phyloP scores from a whole-genome alignment of 2,888 invertebrate genomes.

The Notodonta dromedarius region DNA sequence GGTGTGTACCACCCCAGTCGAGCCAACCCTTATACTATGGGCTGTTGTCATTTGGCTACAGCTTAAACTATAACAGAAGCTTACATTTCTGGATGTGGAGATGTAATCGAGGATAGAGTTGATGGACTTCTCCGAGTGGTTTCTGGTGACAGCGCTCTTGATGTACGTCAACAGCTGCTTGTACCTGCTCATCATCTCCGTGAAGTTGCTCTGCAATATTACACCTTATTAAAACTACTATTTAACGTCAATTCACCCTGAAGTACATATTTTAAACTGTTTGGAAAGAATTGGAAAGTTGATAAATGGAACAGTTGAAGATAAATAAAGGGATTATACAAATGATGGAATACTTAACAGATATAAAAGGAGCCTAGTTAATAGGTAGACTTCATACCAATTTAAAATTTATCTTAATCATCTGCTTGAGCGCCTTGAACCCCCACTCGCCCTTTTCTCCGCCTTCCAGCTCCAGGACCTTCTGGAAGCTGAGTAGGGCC shows the following conservation, averaged over 20 bases:
- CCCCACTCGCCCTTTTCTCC: constrained; percentile 99
- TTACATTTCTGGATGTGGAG: constrained; percentile 99
- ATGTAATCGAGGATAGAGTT: constrained; percentile 99
- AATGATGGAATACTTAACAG: background rate
- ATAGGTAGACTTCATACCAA: constrained; percentile 86
- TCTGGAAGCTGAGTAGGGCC: constrained; percentile 96
- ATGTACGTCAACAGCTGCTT: constrained; percentile 98
- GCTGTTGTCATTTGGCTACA: too few relatives aligned
- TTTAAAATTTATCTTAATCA: constrained; percentile 99
- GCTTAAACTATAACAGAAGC: constrained; percentile 36
- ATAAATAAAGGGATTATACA: background rate
- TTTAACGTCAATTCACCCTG: too few relatives aligned
- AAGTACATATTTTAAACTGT: too few relatives aligned
- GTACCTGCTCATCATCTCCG: constrained; percentile 98
- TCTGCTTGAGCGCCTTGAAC: constrained; percentile 99
- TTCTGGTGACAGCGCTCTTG: constrained; percentile 99
- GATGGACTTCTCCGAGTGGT: constrained; percentile 99
- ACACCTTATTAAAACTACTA: background rate
- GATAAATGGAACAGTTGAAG: background rate
- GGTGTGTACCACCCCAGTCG: too few relatives aligned
- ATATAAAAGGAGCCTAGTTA: background rate
- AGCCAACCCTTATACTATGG: too few relatives aligned
- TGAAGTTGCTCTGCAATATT: constrained; percentile 90
- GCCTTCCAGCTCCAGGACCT: constrained; percentile 97
- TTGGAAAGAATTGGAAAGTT: too few relatives aligned